Conservation (phyloP, 1,140 invertebrate genomes). For the Pseudomyrmex pallidus region DNA sequence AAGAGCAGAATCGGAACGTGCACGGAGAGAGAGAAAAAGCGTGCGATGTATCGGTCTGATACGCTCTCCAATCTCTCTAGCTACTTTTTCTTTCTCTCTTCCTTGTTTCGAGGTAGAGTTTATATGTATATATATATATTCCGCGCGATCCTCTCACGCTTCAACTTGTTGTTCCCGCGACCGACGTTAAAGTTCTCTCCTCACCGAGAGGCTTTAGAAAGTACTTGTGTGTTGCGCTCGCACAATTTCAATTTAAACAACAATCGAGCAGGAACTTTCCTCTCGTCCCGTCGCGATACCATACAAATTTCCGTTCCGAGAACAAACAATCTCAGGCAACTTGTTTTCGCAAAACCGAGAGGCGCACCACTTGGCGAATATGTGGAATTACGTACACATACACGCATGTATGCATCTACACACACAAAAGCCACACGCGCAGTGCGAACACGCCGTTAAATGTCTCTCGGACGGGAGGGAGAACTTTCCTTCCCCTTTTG, state of each 20-base stretch:
- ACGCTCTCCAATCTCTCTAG: background rate
- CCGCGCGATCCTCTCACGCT: background rate
- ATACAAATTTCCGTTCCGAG: background rate
- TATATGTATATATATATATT: background rate
- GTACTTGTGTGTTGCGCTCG: too few species aligned
- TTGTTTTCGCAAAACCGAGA: background rate
- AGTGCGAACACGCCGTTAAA: background rate
- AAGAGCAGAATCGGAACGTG: background rate
- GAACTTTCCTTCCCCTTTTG: background rate
- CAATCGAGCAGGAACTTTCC: background rate
- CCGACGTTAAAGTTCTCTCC: too few species aligned
- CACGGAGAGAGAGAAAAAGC: slow-evolving; percentile 11
- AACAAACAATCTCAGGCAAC: background rate
- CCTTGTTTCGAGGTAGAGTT: background rate
- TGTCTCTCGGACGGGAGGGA: background rate
- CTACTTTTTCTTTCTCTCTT: background rate
- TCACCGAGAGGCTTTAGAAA: too few species aligned
- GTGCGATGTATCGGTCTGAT: slow-evolving; percentile 1
- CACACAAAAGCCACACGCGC: background rate
- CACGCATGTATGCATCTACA: background rate
- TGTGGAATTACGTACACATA: background rate
- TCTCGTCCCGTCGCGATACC: background rate
- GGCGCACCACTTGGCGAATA: background rate
- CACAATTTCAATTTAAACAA: background rate
- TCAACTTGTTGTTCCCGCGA: background rate